Conservation (phyloP, 1,140 invertebrate genomes). For the Plutomurus gul region DNA sequence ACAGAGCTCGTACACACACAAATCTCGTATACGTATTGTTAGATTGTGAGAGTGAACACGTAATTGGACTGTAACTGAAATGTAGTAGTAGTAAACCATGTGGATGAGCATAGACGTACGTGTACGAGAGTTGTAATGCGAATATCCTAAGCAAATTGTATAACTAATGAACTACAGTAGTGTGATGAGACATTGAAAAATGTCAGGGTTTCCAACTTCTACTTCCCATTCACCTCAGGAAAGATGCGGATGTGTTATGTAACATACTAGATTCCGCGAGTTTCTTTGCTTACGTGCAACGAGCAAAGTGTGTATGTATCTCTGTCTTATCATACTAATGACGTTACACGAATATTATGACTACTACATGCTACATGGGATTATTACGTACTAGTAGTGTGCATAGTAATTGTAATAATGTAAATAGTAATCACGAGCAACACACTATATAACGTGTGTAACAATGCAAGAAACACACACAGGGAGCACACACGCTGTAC, state of each 20-base stretch:
- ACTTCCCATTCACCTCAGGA: slow-evolving; percentile 46
- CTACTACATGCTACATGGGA: too few relatives aligned
- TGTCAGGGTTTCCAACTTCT: slow-evolving; percentile 47
- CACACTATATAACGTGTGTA: too few relatives aligned
- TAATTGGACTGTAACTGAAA: not conserved
- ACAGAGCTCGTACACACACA: too few relatives aligned
- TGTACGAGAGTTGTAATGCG: not conserved
- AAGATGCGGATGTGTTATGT: slow-evolving; percentile 46
- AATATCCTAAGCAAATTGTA: not conserved
- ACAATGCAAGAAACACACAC: too few relatives aligned
- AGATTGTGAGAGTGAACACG: not conserved
- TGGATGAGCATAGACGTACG: not conserved
- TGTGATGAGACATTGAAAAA: slow-evolving; percentile 38
- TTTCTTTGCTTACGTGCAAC: not conserved
- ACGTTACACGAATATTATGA: not conserved
- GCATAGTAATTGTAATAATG: too few relatives aligned
- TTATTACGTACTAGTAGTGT: too few relatives aligned
- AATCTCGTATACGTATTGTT: too few relatives aligned
- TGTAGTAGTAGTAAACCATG: not conserved
- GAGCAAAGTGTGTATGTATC: not conserved
- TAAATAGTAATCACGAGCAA: too few relatives aligned
- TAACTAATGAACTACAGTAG: slow-evolving; percentile 7
- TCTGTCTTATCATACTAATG: not conserved
- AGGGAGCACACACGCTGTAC: too few relatives aligned
- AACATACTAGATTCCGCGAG: slow-evolving; percentile 12